A percentile compares a stretch with the other conserved stretches of the same genome.
These are phyloP conservation scores for Menidia menidia DNA, from an alignment of 2,797 vertebrate genomes.

Conservation along the genomic window DNA sequence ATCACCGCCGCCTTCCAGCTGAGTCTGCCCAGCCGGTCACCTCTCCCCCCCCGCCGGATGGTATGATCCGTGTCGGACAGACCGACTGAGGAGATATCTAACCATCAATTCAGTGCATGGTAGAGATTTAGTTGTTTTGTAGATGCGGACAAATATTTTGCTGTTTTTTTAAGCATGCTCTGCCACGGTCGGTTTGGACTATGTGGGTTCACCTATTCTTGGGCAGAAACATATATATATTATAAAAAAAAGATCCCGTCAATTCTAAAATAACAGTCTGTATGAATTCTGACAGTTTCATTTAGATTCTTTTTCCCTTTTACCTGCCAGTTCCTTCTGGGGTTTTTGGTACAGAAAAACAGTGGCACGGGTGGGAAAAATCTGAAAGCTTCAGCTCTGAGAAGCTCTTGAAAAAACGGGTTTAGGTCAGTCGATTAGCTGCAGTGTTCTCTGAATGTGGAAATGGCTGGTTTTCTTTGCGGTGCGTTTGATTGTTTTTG, in stretches of 20 bases:
- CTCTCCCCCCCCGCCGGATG: too few relatives aligned
- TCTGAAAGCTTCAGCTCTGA: neutral
- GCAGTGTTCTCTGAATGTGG: neutral
- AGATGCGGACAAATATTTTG: constrained; percentile 15
- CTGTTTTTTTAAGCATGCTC: constrained; percentile 31
- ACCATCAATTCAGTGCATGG: constrained; percentile 42
- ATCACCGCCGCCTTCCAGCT: neutral
- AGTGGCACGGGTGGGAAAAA: neutral
- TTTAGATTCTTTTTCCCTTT: neutral
- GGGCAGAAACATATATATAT: constrained; percentile 25
- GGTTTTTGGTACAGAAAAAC: neutral
- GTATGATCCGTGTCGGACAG: too few relatives aligned
- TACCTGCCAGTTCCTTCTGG: neutral
- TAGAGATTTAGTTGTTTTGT: constrained; percentile 13
- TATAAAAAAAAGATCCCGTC: constrained; percentile 6
- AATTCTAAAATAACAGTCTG: constrained; percentile 16
- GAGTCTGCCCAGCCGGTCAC: neutral
- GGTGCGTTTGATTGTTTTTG: neutral
- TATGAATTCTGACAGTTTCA: constrained; percentile 8
- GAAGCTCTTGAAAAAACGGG: neutral
- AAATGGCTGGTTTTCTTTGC: neutral
- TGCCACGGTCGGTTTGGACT: constrained; percentile 27
- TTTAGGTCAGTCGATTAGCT: neutral
- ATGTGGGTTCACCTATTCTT: constrained; percentile 12
- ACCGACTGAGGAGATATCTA: neutral